Conservation (phyloP, 2,797 vertebrate genomes). For the Sebastes nivosus region DNA sequence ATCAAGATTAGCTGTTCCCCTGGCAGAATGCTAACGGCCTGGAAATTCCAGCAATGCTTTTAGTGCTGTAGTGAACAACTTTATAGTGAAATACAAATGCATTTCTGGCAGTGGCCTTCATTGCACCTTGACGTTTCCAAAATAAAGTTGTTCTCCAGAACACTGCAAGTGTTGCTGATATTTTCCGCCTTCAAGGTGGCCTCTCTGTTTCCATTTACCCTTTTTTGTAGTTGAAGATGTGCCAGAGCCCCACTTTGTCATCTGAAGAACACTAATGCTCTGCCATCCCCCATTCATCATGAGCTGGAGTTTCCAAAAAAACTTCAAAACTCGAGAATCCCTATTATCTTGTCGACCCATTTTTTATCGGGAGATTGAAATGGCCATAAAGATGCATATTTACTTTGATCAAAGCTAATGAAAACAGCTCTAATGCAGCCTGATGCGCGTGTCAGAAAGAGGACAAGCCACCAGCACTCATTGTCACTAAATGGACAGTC, state of each 20-base stretch:
- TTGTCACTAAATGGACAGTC: slow-evolving; percentile 25
- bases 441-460: neutral
- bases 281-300: slow-evolving; percentile 21
- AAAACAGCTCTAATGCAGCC: neutral
- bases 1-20: slow-evolving; percentile 35
- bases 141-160: neutral
- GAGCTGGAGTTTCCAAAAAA: neutral
- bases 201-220: slow-evolving; percentile 11
- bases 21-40: slow-evolving; percentile 17
- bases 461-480: neutral
- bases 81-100: neutral
- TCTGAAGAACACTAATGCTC: slow-evolving; percentile 18
- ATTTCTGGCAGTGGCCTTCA: neutral
- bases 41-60: neutral
- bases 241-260: slow-evolving; percentile 18
- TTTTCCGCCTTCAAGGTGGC: slow-evolving; percentile 27
- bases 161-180: neutral
- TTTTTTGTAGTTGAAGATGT: neutral
- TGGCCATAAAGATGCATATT: neutral
- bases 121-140: neutral
- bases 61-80: neutral
- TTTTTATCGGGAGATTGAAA: neutral
- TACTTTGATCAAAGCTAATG: slow-evolving; percentile 19
- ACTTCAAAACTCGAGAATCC: neutral
- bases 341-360: neutral